Percentiles rank a stretch among this genome's conserved stretches.
Conservation (phyloP, 2,797 vertebrate species). For the Hephaestus fuliginosus region DNA sequence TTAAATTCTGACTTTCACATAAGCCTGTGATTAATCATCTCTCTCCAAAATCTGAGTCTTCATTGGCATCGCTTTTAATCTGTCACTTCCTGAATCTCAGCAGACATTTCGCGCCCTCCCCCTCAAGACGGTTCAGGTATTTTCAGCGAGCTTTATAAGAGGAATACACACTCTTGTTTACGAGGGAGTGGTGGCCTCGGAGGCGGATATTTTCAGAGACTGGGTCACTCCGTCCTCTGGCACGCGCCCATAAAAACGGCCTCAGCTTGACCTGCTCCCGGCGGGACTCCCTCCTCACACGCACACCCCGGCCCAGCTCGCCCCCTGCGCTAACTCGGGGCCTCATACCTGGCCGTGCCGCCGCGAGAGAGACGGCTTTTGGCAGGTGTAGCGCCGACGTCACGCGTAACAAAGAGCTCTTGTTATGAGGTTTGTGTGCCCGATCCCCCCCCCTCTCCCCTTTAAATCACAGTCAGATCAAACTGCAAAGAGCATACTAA, state of each 20-base stretch:
- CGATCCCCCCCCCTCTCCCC: background rate
- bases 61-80: background rate
- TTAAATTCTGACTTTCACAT: background rate
- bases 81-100: background rate
- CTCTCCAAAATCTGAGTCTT: background rate
- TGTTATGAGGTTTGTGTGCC: conserved; percentile 20
- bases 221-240: conserved; percentile 66
- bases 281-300: conserved; percentile 30
- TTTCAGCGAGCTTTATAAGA: conserved; percentile 9
- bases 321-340: conserved; percentile 15
- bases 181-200: conserved; percentile 29
- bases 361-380: background rate
- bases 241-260: conserved; percentile 34
- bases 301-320: conserved; percentile 40
- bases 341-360: conserved; percentile 35
- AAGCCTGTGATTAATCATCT: background rate
- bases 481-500: background rate
- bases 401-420: conserved; percentile 29
- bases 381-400: conserved; percentile 34
- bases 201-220: conserved; percentile 50
- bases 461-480: conserved; percentile 7
- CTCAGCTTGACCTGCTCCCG: conserved; percentile 39
- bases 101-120: background rate
- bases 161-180: conserved; percentile 50
- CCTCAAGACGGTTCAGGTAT: background rate